These are phyloP conservation scores for Pristionchus entomophagus DNA, from an alignment of 2,888 invertebrate genomes.

Conservation along the genomic window DNA sequence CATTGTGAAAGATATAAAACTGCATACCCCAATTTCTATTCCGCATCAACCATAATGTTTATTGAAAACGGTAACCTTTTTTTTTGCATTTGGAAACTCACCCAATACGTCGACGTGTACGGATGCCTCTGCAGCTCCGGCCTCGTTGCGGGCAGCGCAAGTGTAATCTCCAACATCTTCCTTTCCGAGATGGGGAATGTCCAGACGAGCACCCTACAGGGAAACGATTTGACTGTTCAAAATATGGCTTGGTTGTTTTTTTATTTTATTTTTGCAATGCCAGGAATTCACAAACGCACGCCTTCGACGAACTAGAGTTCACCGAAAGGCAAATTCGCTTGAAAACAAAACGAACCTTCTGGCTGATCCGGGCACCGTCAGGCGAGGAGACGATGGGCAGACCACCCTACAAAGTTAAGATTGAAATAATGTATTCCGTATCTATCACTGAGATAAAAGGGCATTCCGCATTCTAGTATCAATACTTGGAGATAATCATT, in stretches of 20 bases:
- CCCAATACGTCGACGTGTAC: constrained; percentile 81
- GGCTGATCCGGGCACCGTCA: constrained; percentile 65
- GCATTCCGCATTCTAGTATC: constrained; percentile 48
- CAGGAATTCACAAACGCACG: too few relatives aligned
- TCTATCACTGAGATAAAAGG: constrained; percentile 50
- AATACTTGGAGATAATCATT: not conserved
- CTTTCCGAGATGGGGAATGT: constrained; percentile 70
- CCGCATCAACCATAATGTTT: too few relatives aligned
- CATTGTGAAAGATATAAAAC: too few relatives aligned
- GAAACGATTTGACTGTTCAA: not conserved
- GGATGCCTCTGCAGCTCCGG: constrained; percentile 79
- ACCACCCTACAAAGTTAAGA: constrained; percentile 78
- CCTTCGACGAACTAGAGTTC: too few relatives aligned
- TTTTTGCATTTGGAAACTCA: too few relatives aligned
- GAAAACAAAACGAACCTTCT: constrained; percentile 52
- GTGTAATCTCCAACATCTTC: constrained; percentile 81
- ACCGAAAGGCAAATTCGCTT: too few relatives aligned
- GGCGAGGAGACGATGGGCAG: constrained; percentile 77
- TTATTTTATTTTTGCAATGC: too few relatives aligned
- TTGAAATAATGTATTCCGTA: not conserved
- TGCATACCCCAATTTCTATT: too few relatives aligned
- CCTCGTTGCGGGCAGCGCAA: constrained; percentile 80
- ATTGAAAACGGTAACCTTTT: too few relatives aligned
- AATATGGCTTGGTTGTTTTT: not conserved
- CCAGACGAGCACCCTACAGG: constrained; percentile 67